phyloP scores from a whole-genome alignment of 2,113 vertebrate genomes.

The Benitochromis conjunctus region DNA sequence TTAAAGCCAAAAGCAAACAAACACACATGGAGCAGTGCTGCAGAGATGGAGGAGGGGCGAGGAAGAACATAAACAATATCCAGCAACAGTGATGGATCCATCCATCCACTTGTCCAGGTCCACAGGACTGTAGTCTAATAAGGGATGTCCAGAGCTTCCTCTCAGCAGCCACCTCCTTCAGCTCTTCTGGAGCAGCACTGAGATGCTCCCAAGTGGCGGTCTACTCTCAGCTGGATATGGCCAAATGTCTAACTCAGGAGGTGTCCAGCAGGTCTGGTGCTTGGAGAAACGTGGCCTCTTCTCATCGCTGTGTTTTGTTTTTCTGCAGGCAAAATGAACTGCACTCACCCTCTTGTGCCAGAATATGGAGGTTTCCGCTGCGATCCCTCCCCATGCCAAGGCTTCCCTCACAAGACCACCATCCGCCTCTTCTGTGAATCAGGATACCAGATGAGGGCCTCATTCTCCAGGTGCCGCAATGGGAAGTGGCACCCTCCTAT shows the following conservation, averaged over 20 bases:
- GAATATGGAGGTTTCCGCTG: constrained; percentile 74
- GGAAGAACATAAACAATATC: not conserved
- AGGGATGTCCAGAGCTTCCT: not conserved
- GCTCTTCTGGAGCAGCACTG: not conserved
- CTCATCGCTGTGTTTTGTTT: not conserved
- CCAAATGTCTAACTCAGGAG: not conserved
- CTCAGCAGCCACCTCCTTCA: not conserved
- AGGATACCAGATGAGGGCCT: constrained; percentile 41
- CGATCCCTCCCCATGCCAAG: constrained; percentile 67
- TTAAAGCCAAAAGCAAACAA: not conserved
- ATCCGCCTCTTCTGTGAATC: constrained; percentile 72
- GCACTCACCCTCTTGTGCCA: constrained; percentile 64
- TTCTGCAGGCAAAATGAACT: constrained; percentile 59
- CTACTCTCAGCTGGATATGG: not conserved
- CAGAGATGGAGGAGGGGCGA: not conserved
- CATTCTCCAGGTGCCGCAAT: constrained; percentile 42
- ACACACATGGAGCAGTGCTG: not conserved
- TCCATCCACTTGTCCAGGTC: not conserved
- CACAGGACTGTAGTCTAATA: not conserved
- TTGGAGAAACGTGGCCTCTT: not conserved
- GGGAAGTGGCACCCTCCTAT: constrained; percentile 54
- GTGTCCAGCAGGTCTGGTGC: not conserved
- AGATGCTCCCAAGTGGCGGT: not conserved
- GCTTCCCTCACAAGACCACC: constrained; percentile 59
- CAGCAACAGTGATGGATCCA: not conserved